Conservation (phyloP, 2,888 invertebrate species). For the Tinea semifulvella region DNA sequence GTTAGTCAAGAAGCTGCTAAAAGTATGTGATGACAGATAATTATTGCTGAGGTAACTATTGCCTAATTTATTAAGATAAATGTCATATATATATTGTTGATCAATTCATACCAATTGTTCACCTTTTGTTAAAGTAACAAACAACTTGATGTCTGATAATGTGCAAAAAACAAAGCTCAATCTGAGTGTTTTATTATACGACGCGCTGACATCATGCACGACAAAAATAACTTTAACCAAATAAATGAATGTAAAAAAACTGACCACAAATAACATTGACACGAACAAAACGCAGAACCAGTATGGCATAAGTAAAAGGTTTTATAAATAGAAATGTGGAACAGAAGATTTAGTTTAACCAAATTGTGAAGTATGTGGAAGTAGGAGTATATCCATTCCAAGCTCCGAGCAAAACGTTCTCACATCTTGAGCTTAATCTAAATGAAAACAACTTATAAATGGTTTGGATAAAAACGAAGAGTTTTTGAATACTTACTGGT, state of each 20-base stretch:
- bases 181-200: conserved; percentile 23
- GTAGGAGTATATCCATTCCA: too few species aligned
- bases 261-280: too few species aligned
- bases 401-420: conserved; percentile 5
- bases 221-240: conserved; percentile 34
- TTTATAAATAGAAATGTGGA: conserved; percentile 7
- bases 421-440: neutral
- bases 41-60: neutral
- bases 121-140: neutral
- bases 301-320: neutral
- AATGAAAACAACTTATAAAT: conserved; percentile 1
- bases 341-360: conserved; percentile 1
- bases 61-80: neutral
- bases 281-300: neutral
- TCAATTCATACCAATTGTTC: too few species aligned
- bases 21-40: neutral
- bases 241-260: conserved; percentile 20
- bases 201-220: conserved; percentile 25
- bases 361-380: neutral
- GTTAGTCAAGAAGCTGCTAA: neutral
- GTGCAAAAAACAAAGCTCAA: conserved; percentile 15
- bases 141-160: neutral
- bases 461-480: too few species aligned
- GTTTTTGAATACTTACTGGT: too few species aligned
- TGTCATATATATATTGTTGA: neutral